These are phyloP conservation scores for Ginglymostoma cirratum DNA, from an alignment of 2,113 vertebrate genomes.

Conservation along the genomic window DNA sequence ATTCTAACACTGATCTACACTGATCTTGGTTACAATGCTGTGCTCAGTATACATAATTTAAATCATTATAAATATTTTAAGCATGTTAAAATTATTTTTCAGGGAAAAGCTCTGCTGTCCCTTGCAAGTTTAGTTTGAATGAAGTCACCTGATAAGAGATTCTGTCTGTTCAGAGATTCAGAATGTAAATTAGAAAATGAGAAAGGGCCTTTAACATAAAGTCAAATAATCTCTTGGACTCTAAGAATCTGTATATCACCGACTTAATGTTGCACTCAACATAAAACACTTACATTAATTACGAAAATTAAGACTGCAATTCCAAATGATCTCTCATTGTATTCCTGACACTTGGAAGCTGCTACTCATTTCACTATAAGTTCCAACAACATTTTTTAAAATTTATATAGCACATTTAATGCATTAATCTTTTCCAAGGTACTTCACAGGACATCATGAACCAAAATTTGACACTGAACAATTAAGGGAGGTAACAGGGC, in stretches of 20 bases:
- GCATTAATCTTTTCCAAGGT: neutral
- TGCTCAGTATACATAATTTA: neutral
- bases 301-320: neutral
- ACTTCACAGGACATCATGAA: neutral
- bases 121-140: neutral
- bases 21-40: neutral
- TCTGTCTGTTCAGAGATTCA: neutral
- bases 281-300: neutral
- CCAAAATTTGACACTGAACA: too few species aligned
- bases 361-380: neutral
- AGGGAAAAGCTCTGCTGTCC: neutral
- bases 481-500: neutral
- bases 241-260: neutral
- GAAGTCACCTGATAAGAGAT: neutral
- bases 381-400: neutral
- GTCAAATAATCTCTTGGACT: neutral
- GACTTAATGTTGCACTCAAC: neutral
- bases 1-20: neutral
- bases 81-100: neutral
- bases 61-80: neutral
- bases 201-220: neutral
- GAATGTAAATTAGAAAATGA: neutral
- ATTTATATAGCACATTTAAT: neutral
- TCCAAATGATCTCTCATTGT: neutral
- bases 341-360: neutral